Conservation (phyloP, 2,888 invertebrate species). For the Acanthopleura granulata region DNA sequence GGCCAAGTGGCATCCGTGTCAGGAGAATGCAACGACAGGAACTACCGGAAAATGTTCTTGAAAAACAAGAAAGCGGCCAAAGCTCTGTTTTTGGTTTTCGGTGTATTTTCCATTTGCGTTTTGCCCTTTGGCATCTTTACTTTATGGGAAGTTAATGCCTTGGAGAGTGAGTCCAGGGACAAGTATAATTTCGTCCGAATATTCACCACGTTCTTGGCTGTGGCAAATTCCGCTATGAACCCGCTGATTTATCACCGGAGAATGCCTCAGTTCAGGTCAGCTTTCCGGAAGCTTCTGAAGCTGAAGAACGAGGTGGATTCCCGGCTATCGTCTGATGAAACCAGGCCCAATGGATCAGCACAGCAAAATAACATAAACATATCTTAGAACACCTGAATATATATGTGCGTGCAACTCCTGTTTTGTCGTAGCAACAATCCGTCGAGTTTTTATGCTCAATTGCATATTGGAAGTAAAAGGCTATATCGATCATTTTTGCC, state of each 20-base stretch:
- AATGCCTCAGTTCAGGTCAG: neutral
- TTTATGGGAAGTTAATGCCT: neutral
- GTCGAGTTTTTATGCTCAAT: no score
- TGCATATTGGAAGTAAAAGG: no score
- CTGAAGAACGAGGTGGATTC: neutral
- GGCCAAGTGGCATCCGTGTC: neutral
- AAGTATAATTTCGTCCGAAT: neutral
- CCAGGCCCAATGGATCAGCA: no score
- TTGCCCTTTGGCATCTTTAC: neutral
- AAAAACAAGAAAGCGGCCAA: neutral
- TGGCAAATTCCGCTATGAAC: neutral
- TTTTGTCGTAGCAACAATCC: no score
- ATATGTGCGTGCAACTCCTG: no score
- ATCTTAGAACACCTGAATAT: no score
- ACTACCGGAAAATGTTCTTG: neutral
- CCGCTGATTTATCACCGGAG: conserved; percentile 9
- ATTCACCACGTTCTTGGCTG: neutral
- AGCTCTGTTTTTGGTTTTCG: neutral
- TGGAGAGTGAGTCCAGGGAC: neutral
- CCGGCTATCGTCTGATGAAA: no score
- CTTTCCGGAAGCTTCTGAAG: neutral
- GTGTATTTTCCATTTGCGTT: neutral
- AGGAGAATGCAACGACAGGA: conserved; percentile 19
- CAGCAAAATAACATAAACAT: no score
- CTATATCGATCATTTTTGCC: no score